These are phyloP conservation scores for Salvelinus namaycush DNA, from an alignment of 2,113 vertebrate species.

Conservation along the genomic window DNA sequence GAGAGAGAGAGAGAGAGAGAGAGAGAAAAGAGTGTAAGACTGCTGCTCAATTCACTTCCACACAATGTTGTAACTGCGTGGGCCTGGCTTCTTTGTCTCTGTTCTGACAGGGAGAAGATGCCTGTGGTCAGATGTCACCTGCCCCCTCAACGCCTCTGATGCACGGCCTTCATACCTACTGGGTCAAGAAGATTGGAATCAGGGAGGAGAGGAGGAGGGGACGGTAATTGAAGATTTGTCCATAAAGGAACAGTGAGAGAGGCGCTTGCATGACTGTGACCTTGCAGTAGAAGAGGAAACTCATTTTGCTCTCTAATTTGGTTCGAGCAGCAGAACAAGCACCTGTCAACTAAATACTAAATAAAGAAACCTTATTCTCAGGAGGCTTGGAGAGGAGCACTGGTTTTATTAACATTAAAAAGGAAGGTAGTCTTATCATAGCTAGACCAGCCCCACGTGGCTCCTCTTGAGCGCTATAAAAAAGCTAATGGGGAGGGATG, in stretches of 20 bases:
- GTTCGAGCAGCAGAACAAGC: not conserved
- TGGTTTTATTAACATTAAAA: constrained; percentile 51
- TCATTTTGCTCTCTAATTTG: constrained; percentile 51
- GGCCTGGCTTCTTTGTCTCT: too few relatives aligned
- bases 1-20: not conserved
- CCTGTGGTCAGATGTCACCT: too few relatives aligned
- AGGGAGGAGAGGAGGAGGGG: constrained; percentile 4
- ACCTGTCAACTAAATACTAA: constrained; percentile 43
- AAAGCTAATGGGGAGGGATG: constrained; percentile 50
- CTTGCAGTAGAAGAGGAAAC: constrained; percentile 47
- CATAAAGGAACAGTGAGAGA: constrained; percentile 36
- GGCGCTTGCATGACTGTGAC: constrained; percentile 37
- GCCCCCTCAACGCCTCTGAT: too few relatives aligned
- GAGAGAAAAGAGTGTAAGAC: not conserved
- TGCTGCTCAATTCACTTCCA: not conserved
- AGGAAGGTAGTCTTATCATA: constrained; percentile 16
- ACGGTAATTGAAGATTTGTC: constrained; percentile 39
- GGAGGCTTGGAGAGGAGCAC: constrained; percentile 41
- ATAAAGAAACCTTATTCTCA: constrained; percentile 41
- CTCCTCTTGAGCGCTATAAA: constrained; percentile 58
- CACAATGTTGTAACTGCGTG: too few relatives aligned
- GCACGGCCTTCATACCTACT: too few relatives aligned
- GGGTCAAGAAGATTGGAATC: not conserved
- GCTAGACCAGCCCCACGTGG: constrained; percentile 20
- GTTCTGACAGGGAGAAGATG: too few relatives aligned